Evolutionary conservation across 2,888 invertebrate species (phyloP).

Genomic region (Hololepta plana): DNA sequence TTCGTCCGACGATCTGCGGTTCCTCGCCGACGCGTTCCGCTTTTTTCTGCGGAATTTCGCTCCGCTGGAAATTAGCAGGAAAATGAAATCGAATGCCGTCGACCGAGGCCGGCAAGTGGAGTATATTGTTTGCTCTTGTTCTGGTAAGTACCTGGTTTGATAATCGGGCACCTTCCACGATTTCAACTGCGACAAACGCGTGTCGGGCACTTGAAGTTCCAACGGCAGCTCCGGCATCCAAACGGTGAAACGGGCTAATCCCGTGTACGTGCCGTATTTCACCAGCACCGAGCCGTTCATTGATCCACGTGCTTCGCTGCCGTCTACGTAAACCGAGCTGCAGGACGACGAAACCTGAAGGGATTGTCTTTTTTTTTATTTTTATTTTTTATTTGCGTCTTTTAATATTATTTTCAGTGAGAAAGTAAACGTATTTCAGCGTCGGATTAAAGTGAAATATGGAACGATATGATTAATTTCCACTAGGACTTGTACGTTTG

Average conservation of each 20-base stretch:
- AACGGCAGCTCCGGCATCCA: conserved; percentile 95
- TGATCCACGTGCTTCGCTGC: conserved; percentile 85
- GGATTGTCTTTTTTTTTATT: neutral
- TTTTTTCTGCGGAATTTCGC: conserved; percentile 29
- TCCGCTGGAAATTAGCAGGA: conserved; percentile 10
- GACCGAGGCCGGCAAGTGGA: too few relatives aligned
- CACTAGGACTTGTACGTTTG: too few relatives aligned
- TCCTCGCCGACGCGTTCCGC: conserved; percentile 34
- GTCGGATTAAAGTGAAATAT: neutral
- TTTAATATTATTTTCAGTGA: too few relatives aligned
- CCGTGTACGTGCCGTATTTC: conserved; percentile 80
- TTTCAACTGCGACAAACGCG: conserved; percentile 80
- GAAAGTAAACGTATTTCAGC: too few relatives aligned
- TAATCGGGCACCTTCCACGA: conserved; percentile 86
- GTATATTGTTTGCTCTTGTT: too few relatives aligned
- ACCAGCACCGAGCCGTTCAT: conserved; percentile 88
- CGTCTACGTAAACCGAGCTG: conserved; percentile 91
- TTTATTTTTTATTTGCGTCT: too few relatives aligned
- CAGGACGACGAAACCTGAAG: conserved; percentile 84
- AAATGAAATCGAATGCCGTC: too few relatives aligned
- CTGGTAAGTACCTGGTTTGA: conserved; percentile 24
- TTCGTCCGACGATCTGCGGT: conserved; percentile 37
- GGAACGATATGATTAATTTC: conserved; percentile 1
- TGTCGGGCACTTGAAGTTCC: conserved; percentile 77
- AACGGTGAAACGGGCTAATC: conserved; percentile 75